Conservation (phyloP, 2,797 vertebrate species). For the Neostethus bicornis region DNA sequence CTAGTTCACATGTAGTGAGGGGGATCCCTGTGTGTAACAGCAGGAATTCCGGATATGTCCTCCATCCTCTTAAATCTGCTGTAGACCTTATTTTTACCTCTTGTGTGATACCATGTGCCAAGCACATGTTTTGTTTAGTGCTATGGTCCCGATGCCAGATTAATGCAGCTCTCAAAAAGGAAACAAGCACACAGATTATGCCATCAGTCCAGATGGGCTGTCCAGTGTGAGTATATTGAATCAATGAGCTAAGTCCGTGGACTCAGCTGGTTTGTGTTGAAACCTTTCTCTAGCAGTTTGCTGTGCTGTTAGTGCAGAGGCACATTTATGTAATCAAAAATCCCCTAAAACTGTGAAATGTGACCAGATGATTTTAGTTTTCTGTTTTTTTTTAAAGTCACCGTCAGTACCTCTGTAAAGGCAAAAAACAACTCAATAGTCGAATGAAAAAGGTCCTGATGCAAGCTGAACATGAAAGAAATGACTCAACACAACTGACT, state of each 20-base stretch:
- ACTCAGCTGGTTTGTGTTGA: conserved; percentile 15
- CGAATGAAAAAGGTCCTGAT: conserved; percentile 37
- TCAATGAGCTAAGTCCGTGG: conserved; percentile 30
- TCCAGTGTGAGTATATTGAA: conserved; percentile 42
- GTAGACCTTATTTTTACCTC: conserved; percentile 18
- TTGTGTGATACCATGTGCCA: conserved; percentile 30
- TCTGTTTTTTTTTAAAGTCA: conserved; percentile 18
- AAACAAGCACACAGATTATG: conserved; percentile 59
- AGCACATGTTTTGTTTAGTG: conserved; percentile 42
- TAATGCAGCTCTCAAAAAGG: conserved; percentile 43
- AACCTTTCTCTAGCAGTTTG: conserved; percentile 10
- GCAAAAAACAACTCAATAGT: conserved; percentile 23
- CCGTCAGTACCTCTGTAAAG: conserved; percentile 25
- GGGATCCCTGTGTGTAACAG: conserved; percentile 30
- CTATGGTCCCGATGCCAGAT: conserved; percentile 57
- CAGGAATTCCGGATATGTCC: conserved; percentile 24
- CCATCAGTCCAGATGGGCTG: conserved; percentile 61
- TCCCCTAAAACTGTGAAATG: conserved; percentile 4
- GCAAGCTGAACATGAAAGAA: conserved; percentile 41
- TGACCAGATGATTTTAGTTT: conserved; percentile 1
- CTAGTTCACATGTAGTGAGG: conserved; percentile 18
- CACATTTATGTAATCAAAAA: conserved; percentile 14
- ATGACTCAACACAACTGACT: conserved; percentile 52
- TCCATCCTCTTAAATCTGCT: conserved; percentile 42
- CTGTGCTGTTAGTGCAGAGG: conserved; percentile 20